These are phyloP conservation scores for Matsumurasca onukii DNA, from an alignment of 1,140 invertebrate genomes.

Conservation along the genomic window DNA sequence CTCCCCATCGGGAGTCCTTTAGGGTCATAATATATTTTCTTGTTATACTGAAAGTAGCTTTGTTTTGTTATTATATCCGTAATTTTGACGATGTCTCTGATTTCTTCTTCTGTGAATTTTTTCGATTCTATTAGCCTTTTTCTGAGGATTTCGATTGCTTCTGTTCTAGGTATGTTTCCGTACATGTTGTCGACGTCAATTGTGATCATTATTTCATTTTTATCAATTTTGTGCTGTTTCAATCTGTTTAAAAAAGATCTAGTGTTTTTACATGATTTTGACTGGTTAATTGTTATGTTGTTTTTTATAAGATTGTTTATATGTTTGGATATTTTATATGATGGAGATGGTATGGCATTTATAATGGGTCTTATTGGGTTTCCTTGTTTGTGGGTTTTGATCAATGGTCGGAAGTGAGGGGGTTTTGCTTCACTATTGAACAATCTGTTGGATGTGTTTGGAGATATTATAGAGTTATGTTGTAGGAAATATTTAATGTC, in stretches of 20 bases:
- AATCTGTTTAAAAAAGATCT: neutral
- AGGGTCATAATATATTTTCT: too few relatives aligned
- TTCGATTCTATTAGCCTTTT: too few relatives aligned
- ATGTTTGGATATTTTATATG: too few relatives aligned
- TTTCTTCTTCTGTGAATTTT: neutral
- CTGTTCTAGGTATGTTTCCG: neutral
- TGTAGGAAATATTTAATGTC: neutral
- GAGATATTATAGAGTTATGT: neutral
- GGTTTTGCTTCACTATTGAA: neutral
- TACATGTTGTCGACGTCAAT: slow-evolving; percentile 4
- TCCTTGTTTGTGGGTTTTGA: slow-evolving; percentile 6
- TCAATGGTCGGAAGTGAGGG: neutral
- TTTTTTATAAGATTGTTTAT: neutral
- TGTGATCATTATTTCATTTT: neutral
- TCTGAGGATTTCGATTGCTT: neutral
- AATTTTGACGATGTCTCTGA: neutral
- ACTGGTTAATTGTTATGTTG: neutral
- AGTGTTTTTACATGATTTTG: neutral
- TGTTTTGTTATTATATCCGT: too few relatives aligned
- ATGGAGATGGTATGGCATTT: neutral
- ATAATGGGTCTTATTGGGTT: neutral
- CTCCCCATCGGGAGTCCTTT: too few relatives aligned
- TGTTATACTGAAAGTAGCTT: too few relatives aligned
- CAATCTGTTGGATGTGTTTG: neutral
- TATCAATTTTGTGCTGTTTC: neutral